phyloP scores from a whole-genome alignment of 2,113 vertebrate genomes.

The pig (Sus scrofa) region DNA sequence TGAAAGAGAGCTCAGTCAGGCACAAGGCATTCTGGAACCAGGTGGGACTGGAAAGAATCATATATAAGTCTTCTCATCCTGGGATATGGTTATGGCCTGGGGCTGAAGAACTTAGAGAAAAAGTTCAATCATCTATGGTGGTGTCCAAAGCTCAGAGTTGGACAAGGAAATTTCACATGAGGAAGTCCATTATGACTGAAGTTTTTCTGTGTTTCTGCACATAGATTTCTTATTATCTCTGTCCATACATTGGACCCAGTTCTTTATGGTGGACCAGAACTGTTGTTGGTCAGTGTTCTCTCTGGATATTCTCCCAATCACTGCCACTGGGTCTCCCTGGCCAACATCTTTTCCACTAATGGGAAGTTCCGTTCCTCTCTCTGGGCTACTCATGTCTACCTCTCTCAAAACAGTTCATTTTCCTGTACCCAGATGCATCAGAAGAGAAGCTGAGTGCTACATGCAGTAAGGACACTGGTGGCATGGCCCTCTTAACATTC shows the following conservation, averaged over 20 bases:
- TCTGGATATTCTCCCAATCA: not conserved
- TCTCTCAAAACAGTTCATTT: not conserved
- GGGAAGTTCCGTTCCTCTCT: not conserved
- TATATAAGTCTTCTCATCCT: not conserved
- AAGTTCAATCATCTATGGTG: not conserved
- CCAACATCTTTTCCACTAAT: not conserved
- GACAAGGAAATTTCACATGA: not conserved
- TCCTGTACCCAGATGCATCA: not conserved
- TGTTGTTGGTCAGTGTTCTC: not conserved
- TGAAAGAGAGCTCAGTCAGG: not conserved
- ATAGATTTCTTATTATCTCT: not conserved
- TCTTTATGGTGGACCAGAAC: not conserved
- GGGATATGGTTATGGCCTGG: not conserved
- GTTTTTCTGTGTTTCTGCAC: not conserved
- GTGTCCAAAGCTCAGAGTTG: not conserved
- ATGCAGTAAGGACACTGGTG: not conserved
- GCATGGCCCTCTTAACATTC: not conserved
- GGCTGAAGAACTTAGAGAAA: not conserved
- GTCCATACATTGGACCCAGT: not conserved
- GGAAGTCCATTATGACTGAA: not conserved
- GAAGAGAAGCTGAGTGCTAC: not conserved
- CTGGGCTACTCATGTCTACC: not conserved
- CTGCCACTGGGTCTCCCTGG: not conserved
- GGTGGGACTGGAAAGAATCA: not conserved
- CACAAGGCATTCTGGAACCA: not conserved